phyloP scores from a whole-genome alignment of 2,797 vertebrate genomes.

The Calcarius lapponicus region DNA sequence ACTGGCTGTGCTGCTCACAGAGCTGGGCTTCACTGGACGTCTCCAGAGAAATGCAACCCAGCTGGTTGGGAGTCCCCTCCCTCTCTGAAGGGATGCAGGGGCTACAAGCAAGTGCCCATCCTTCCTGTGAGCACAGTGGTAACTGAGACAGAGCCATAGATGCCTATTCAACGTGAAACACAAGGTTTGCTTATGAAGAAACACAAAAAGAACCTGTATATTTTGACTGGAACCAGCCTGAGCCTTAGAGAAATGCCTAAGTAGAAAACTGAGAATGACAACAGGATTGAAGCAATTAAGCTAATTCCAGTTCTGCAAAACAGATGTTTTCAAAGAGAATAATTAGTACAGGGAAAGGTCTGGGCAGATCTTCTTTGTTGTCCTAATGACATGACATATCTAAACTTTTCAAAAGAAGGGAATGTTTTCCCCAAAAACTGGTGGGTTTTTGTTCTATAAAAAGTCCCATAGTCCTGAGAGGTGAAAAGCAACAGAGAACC shows the following conservation, averaged over 20 bases:
- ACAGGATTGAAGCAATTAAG: neutral
- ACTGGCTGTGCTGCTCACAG: neutral
- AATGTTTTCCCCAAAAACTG: neutral
- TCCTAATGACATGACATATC: neutral
- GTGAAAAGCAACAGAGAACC: neutral
- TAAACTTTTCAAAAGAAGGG: neutral
- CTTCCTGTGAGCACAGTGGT: neutral
- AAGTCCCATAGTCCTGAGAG: neutral
- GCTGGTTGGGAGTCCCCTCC: fast-evolving
- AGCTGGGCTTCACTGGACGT: neutral
- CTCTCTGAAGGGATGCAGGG: fast-evolving
- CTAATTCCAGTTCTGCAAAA: neutral
- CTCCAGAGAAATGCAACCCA: neutral
- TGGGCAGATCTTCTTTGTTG: neutral
- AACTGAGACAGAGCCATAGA: neutral
- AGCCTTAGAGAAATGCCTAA: neutral
- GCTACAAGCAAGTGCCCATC: neutral
- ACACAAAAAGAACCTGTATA: neutral
- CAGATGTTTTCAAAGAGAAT: neutral
- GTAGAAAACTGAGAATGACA: neutral
- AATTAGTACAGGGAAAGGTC: neutral
- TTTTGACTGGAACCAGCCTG: neutral
- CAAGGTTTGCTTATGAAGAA: neutral
- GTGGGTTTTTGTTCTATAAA: neutral
- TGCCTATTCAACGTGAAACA: neutral